Base-by-base conservation (phyloP, 1,140 invertebrate species). In the Drosophila paulistorum region DNA sequence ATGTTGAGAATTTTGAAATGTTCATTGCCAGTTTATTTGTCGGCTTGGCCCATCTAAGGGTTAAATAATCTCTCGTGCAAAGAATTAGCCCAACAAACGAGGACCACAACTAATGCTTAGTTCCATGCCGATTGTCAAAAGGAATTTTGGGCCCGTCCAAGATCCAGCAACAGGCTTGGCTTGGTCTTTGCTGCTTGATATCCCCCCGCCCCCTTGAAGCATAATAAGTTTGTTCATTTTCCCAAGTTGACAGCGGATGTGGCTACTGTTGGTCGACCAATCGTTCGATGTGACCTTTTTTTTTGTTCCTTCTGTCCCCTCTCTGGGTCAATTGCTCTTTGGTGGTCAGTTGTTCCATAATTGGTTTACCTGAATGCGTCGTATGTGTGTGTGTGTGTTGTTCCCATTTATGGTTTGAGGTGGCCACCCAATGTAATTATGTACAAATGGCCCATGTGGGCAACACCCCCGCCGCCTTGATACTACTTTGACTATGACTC, bases 221-320 rank as follows among this genome's bases (percentile, higher is more conserved):
- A 23, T 23, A 89, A 89, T 84, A 89, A 87, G 80, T 87, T 80
- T 85, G 84, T 83, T 89, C 83, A 87, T 87, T 89, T 89, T 61
- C 23, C 68, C 66, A 78, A 77, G 80, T 81, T 87, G 84, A 89
- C 84, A 87, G 84, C 84, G 74, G 77, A 84, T 83, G 80, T 80
- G 84, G 80, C 84, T 87, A 87, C 84, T 89, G 84, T 72, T 73
- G 62, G 77, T 39, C 11, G 37, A 23, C 17, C 17, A 17, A 17
- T 17, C 17, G 17, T 0, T 17, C 17, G 17, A 17, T 23, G 1
- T 23, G 23, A 23, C 23, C 23, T 23, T 23, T 23, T 23, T 23
- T 20, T 45, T 30, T 5, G 17, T 23, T 51, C 45, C 17, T 11
- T 51, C 9, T 10, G 35, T 41, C 1, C 2, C 7, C n/a, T 17